These are phyloP conservation scores for Rhinella marina DNA, from an alignment of 2,797 vertebrate species.

Conservation along the genomic window DNA sequence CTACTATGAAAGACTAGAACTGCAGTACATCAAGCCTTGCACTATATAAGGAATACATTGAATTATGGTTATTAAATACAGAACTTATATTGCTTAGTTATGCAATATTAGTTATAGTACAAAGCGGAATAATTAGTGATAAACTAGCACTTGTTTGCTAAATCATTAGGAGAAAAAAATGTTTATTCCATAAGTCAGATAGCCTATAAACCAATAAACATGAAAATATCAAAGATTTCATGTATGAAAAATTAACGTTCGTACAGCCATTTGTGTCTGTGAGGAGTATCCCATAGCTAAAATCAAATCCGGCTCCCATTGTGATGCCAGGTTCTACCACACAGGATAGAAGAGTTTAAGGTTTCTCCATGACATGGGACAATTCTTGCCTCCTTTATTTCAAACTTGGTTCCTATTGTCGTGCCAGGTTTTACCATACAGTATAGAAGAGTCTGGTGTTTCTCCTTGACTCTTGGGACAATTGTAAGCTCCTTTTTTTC, in stretches of 20 bases:
- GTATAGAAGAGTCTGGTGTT: no score
- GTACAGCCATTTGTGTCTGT: neutral
- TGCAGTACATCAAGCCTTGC: neutral
- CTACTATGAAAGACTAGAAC: neutral
- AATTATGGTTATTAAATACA: neutral
- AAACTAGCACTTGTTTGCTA: neutral
- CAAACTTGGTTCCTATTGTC: neutral
- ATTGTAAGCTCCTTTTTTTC: no score
- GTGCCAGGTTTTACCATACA: no score
- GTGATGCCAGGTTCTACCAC: no score
- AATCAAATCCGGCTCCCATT: neutral
- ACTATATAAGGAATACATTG: no score
- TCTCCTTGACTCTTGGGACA: no score
- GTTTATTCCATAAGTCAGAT: neutral
- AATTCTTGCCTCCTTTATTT: no score
- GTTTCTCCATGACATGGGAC: no score
- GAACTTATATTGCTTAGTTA: neutral
- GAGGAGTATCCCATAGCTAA: no score
- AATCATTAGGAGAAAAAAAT: neutral
- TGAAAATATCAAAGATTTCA: neutral
- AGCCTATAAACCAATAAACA: neutral
- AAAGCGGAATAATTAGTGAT: no score
- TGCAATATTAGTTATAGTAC: neutral
- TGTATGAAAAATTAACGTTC: neutral
- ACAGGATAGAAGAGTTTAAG: no score